phyloP scores from a whole-genome alignment of 1,140 invertebrate species.

The Mamestra configurata region DNA sequence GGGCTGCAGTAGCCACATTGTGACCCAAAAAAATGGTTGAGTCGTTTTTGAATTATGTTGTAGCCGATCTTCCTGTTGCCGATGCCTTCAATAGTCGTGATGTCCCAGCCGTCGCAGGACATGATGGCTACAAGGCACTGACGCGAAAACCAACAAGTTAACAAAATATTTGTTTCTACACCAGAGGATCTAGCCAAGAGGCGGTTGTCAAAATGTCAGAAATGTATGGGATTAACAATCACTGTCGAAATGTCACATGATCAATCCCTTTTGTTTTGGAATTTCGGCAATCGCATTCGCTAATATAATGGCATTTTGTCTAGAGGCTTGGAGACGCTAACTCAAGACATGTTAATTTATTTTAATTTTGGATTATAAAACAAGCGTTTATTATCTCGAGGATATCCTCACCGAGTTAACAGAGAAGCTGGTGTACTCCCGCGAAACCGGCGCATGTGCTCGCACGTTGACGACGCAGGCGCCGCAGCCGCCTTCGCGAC shows the following conservation, averaged over 20 bases:
- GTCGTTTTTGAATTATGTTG: conserved; percentile 90
- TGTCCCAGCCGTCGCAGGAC: conserved; percentile 91
- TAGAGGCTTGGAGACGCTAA: too few species aligned
- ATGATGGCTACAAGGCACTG: conserved; percentile 91
- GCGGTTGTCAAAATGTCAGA: too few species aligned
- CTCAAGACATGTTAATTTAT: too few species aligned
- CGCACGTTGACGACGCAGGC: conserved; percentile 91
- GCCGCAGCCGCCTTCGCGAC: conserved; percentile 94
- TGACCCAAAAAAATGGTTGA: conserved; percentile 92
- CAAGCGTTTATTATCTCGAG: too few species aligned
- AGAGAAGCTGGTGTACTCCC: conserved; percentile 87
- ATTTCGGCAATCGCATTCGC: too few species aligned
- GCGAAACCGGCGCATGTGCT: conserved; percentile 84
- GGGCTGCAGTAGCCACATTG: conserved; percentile 95
- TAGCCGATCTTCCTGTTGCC: conserved; percentile 91
- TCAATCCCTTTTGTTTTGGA: too few species aligned
- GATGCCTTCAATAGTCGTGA: conserved; percentile 93
- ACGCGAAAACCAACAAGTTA: conserved; percentile 19
- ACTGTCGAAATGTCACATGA: too few species aligned
- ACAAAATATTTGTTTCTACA: too few species aligned
- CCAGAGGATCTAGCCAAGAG: too few species aligned
- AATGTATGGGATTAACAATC: too few species aligned
- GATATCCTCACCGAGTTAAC: conserved; percentile 69
- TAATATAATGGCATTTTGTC: too few species aligned
- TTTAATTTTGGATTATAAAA: too few species aligned